Conservation (phyloP, 1,140 invertebrate species). For the Drosophila grimshawi region DNA sequence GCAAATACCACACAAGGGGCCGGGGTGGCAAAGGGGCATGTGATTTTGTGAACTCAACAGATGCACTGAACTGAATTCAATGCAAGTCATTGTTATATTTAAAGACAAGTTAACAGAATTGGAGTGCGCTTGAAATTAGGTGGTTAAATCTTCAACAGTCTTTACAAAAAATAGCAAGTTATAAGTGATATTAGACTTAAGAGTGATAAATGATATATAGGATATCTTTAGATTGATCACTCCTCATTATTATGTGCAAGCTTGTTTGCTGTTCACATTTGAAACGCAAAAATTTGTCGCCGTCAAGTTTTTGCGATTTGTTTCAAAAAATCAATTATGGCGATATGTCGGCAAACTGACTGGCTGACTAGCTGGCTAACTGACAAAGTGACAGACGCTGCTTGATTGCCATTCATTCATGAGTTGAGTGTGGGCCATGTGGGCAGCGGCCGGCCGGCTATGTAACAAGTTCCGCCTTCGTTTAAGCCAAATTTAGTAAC, state of each 20-base stretch:
- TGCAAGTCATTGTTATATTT: neutral
- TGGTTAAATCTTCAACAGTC: too few relatives aligned
- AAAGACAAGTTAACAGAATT: neutral
- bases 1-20: slow-evolving; percentile 17
- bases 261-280: slow-evolving; percentile 51
- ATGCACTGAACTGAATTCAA: slow-evolving; percentile 4
- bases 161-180: too few relatives aligned
- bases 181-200: too few relatives aligned
- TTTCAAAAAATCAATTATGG: slow-evolving; percentile 77
- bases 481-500: slow-evolving; percentile 82
- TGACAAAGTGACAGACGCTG: slow-evolving; percentile 39
- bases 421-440: slow-evolving; percentile 68
- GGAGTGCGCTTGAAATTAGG: too few relatives aligned
- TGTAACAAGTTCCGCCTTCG: slow-evolving; percentile 80
- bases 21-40: slow-evolving; percentile 40
- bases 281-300: slow-evolving; percentile 69
- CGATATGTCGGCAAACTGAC: slow-evolving; percentile 34
- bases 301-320: slow-evolving; percentile 67
- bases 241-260: neutral
- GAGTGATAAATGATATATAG: neutral
- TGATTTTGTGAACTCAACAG: slow-evolving; percentile 10
- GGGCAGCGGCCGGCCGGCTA: slow-evolving; percentile 74
- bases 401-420: slow-evolving; percentile 72
- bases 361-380: slow-evolving; percentile 21
- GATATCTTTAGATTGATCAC: neutral